These are phyloP conservation scores for Trichosurus vulpecula DNA, from an alignment of 2,797 vertebrate genomes.

Conservation along the genomic window DNA sequence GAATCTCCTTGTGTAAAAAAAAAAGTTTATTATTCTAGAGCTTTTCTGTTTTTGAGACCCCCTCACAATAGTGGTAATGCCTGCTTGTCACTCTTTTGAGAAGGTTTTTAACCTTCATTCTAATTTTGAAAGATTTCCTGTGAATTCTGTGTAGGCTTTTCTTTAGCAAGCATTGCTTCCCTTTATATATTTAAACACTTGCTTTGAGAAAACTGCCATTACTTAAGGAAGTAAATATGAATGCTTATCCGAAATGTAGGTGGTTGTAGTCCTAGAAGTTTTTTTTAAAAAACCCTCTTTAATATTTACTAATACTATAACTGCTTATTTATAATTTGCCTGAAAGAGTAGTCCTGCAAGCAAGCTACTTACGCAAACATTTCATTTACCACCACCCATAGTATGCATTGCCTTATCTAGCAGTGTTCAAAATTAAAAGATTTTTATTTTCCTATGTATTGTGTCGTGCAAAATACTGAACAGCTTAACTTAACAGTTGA, in stretches of 20 bases:
- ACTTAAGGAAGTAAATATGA: not conserved
- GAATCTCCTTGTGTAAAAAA: slow-evolving; percentile 27
- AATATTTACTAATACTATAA: slow-evolving; percentile 38
- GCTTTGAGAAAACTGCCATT: slow-evolving; percentile 33
- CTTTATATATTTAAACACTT: slow-evolving; percentile 26
- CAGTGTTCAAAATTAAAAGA: fast-evolving
- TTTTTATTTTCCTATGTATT: too few relatives aligned
- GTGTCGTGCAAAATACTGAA: not conserved
- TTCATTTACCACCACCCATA: not conserved
- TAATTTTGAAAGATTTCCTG: slow-evolving; percentile 6
- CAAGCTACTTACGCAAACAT: not conserved
- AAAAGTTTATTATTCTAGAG: not conserved
- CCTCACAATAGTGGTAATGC: not conserved
- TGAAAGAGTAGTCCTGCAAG: not conserved
- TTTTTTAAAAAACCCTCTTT: not conserved
- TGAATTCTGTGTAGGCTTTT: not conserved
- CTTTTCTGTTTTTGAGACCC: slow-evolving; percentile 24
- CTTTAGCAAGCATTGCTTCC: slow-evolving; percentile 19
- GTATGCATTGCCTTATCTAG: fast-evolving
- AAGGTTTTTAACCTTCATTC: not conserved
- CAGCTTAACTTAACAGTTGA: too few relatives aligned
- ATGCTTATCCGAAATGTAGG: slow-evolving; percentile 38
- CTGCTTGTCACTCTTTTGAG: not conserved
- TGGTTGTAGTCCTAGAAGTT: slow-evolving; percentile 3
- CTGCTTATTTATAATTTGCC: slow-evolving; percentile 56